Percentiles rank a stretch among this genome's conserved stretches.
Conservation (phyloP, 2,888 invertebrate species). For the Ypsolopha scabrella region DNA sequence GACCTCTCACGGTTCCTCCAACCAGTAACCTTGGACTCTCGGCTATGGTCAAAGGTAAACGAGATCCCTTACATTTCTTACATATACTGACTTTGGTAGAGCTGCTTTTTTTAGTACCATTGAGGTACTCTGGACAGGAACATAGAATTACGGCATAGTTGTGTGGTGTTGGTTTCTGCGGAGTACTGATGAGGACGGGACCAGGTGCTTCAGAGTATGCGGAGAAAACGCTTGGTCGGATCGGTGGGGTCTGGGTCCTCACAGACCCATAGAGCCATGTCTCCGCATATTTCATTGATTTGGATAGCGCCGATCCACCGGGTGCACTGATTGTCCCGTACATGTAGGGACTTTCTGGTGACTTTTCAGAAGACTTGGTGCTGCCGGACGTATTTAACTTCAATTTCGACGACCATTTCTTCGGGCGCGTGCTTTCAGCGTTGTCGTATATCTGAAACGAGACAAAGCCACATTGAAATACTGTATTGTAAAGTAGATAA, state of each 20-base stretch:
- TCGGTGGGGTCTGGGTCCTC: conserved; percentile 62
- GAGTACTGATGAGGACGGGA: conserved; percentile 63
- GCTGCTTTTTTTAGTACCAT: conserved; percentile 79
- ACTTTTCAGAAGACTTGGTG: conserved; percentile 55
- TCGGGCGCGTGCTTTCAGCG: conserved; percentile 67
- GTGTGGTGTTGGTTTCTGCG: conserved; percentile 70
- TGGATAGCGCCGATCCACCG: conserved; percentile 79
- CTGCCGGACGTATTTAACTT: conserved; percentile 68
- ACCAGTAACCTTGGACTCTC: conserved; percentile 66
- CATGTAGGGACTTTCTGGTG: conserved; percentile 58
- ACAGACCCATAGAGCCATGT: conserved; percentile 89
- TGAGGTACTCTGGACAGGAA: conserved; percentile 84
- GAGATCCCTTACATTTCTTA: conserved; percentile 87
- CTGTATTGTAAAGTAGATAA: neutral
- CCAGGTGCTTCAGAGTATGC: conserved; percentile 55
- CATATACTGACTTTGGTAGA: conserved; percentile 82
- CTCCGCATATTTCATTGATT: conserved; percentile 88
- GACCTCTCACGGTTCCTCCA: conserved; percentile 74
- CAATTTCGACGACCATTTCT: conserved; percentile 80
- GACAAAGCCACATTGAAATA: neutral
- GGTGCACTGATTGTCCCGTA: conserved; percentile 68
- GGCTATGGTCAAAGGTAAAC: conserved; percentile 76
- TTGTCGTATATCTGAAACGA: conserved; percentile 58
- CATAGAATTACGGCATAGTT: conserved; percentile 81
- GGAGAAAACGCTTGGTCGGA: conserved; percentile 61